Percentiles rank a stretch among this genome's conserved stretches.
These are phyloP conservation scores for Dinocampus coccinellae DNA, from an alignment of 2,888 invertebrate species.

Conservation along the genomic window DNA sequence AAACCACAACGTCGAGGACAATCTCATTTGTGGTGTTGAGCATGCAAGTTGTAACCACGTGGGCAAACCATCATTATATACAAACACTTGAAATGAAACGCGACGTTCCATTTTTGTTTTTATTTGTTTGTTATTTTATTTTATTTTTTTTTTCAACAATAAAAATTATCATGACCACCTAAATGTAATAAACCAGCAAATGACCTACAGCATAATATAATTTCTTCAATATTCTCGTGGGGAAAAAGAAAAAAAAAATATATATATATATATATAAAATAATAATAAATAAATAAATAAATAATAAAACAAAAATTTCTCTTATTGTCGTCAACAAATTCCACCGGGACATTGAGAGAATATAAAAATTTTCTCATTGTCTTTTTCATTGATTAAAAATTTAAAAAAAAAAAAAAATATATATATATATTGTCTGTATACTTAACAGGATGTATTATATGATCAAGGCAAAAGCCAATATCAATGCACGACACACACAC, in stretches of 20 bases:
- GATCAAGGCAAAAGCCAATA: constrained; percentile 13
- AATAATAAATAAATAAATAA: no score
- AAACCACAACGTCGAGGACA: constrained; percentile 22
- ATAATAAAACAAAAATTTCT: no score
- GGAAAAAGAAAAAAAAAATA: background rate
- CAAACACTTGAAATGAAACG: background rate
- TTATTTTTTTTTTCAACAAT: background rate
- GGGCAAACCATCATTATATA: background rate
- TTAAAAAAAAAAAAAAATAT: constrained; percentile 3
- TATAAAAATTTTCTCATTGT: background rate
- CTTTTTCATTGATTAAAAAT: background rate
- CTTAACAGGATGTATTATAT: constrained; percentile 27
- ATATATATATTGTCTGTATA: background rate
- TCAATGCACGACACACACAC: constrained; percentile 26
- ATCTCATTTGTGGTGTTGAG: constrained; percentile 1
- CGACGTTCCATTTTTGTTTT: background rate
- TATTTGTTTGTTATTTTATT: no score
- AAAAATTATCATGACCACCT: background rate
- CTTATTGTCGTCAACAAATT: no score
- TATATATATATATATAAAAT: no score
- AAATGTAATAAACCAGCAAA: background rate
- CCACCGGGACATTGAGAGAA: no score
- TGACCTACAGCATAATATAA: background rate
- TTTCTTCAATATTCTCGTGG: no score
- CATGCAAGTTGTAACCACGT: constrained; percentile 3